Evolutionary conservation across 2,888 invertebrate genomes (phyloP).

Genomic region (Elegia similella): DNA sequence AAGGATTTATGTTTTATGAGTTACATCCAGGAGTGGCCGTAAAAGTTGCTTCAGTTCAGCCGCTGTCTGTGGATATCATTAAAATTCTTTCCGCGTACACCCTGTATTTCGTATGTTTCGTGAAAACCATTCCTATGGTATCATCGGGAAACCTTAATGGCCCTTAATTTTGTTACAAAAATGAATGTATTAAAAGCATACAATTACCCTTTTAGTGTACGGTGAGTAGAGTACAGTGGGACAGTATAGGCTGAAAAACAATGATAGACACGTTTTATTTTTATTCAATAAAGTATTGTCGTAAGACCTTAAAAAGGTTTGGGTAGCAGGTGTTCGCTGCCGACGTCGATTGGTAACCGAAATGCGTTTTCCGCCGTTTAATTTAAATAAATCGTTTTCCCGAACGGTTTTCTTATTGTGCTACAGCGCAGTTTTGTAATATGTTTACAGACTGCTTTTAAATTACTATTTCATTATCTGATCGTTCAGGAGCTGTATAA

Average conservation of each 20-base stretch:
- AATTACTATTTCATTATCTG: too few relatives aligned
- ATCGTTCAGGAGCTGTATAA: too few relatives aligned
- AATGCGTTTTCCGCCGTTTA: constrained; percentile 60
- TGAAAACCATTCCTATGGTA: constrained; percentile 23
- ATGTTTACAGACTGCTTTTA: too few relatives aligned
- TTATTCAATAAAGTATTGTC: not conserved
- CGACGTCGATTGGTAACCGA: constrained; percentile 54
- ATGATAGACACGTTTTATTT: not conserved
- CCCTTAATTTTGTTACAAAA: constrained; percentile 29
- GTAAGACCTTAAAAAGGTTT: constrained; percentile 22
- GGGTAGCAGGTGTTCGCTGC: constrained; percentile 52
- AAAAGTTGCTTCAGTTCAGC: constrained; percentile 25
- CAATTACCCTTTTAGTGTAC: too few relatives aligned
- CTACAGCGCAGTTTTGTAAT: not conserved
- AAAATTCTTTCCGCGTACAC: constrained; percentile 44
- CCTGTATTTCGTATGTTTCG: constrained; percentile 26
- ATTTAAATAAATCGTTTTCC: constrained; percentile 75
- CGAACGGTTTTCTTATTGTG: constrained; percentile 37
- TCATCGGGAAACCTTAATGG: constrained; percentile 18
- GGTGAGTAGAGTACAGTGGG: too few relatives aligned
- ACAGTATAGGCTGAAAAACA: too few relatives aligned
- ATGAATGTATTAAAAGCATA: constrained; percentile 3
- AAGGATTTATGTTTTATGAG: constrained; percentile 33
- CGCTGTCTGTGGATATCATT: constrained; percentile 35
- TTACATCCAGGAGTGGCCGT: constrained; percentile 24